Percentiles rank a stretch among this genome's conserved stretches.
These are phyloP conservation scores for Malaclemys terrapin DNA, from an alignment of 2,113 vertebrate species.

Conservation along the genomic window DNA sequence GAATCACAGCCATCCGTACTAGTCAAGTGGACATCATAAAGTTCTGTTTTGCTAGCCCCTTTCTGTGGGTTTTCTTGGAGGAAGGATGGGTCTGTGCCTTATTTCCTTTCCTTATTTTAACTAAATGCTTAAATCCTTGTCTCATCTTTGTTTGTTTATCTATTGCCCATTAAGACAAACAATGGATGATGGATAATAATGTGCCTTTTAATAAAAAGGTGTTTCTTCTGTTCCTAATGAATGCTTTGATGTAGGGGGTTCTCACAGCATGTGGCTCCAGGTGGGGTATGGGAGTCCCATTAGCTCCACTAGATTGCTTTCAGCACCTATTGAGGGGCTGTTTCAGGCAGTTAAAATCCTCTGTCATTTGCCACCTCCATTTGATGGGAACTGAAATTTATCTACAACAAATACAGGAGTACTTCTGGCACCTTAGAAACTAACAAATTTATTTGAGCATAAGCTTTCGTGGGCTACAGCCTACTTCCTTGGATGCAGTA, in stretches of 20 bases:
- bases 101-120: neutral
- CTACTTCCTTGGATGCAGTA: too few relatives aligned
- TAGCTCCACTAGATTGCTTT: neutral
- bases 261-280: neutral
- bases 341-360: neutral
- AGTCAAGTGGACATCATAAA: neutral
- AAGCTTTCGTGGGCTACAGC: too few relatives aligned
- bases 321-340: neutral
- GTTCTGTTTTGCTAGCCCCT: neutral
- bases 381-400: neutral
- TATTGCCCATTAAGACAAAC: too few relatives aligned
- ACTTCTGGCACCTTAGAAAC: too few relatives aligned
- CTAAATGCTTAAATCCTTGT: neutral
- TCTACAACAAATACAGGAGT: too few relatives aligned
- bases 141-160: neutral
- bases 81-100: neutral
- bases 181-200: neutral
- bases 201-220: neutral
- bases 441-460: too few relatives aligned
- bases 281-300: neutral
- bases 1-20: neutral
- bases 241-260: neutral
- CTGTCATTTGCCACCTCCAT: neutral
- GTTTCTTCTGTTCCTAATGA: neutral
- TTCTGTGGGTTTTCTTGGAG: neutral